phyloP scores from a whole-genome alignment of 1,140 invertebrate species.

The Drosophila biarmipes region DNA sequence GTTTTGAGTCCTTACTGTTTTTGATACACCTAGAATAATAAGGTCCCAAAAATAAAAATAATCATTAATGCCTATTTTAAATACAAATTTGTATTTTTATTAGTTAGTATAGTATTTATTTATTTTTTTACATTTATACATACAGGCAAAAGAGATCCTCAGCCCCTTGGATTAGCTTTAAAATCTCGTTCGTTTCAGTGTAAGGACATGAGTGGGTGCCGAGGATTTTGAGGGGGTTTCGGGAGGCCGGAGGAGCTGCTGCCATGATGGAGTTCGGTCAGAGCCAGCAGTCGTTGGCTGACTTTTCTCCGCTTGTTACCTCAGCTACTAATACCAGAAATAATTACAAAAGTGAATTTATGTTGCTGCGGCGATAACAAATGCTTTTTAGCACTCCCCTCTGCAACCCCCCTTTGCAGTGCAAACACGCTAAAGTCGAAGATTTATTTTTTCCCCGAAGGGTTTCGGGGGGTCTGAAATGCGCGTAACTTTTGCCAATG shows the following conservation, averaged over 20 bases:
- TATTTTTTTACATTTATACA: too few species aligned
- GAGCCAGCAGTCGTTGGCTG: constrained; percentile 53
- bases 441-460: constrained; percentile 65
- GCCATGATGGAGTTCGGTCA: constrained; percentile 62
- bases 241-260: constrained; percentile 13
- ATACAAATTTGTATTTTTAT: too few species aligned
- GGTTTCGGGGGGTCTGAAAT: constrained; percentile 31
- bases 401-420: not conserved
- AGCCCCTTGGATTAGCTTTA: too few species aligned
- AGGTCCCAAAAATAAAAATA: too few species aligned
- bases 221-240: not conserved
- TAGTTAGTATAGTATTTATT: too few species aligned
- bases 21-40: constrained; percentile 6
- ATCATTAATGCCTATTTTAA: too few species aligned
- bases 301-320: constrained; percentile 67
- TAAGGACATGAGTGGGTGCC: constrained; percentile 10
- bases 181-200: not conserved
- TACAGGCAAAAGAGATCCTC: too few species aligned
- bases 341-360: constrained; percentile 83
- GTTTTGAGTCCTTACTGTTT: constrained; percentile 39
- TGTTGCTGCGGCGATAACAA: constrained; percentile 78
- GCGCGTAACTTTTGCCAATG: constrained; percentile 76
- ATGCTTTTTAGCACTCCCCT: constrained; percentile 71
- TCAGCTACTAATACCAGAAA: constrained; percentile 82
- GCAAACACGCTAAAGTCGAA: constrained; percentile 52